Evolutionary conservation across 2,797 vertebrate species (phyloP), one percentile per base, ranked within the genome.

Genomic region (Parotocinclus haroldoi): DNA sequence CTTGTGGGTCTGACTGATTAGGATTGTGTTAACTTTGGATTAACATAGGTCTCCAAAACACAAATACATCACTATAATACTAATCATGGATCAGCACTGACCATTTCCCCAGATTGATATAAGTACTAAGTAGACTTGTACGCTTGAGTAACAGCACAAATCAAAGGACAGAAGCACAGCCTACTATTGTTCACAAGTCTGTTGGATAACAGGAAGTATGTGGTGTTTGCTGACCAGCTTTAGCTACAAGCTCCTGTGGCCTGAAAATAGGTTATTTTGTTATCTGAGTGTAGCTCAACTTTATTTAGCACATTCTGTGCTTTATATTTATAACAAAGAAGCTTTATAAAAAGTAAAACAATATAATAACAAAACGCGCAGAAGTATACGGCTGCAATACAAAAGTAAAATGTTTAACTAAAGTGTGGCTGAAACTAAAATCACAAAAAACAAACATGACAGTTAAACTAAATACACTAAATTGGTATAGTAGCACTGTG

Each of bases 11-110:
- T 63, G 48, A 51, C 54, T 27, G 48, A 27, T 58, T 55, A 45
- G 38, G 46, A 63, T 64, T 58, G n/a, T 58, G 46, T 63, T 58
- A 27, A 62, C 51, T 60, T 19, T 42, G 18, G 7, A 45, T 63
- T 63, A 70, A 37, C 38, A 13, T 14, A 55, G 4, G 4, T 18
- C 17, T 59, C 36, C 7, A 50, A 13, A 7, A 42, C 10, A 53
- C 50, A 59, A 38, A 63, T 18, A n/a, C 7, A 40, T 12, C 37
- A 9, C 56, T 61, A 19, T 48, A 55, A 1, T 4, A 3, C 27
- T 42, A 42, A 42, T 9, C 40, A 42, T 42, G 8, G 10, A 27
- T 27, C 40, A 42, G 40, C 40, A 9, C 8, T 50, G 1, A 16
- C 45, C n/a, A 46, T 12, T 13, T 46, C n/a, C 10, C 45, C 6